Percentiles rank a stretch among this genome's conserved stretches.
Conservation (phyloP, 2,113 vertebrate species). For the Bubo blakistoni region DNA sequence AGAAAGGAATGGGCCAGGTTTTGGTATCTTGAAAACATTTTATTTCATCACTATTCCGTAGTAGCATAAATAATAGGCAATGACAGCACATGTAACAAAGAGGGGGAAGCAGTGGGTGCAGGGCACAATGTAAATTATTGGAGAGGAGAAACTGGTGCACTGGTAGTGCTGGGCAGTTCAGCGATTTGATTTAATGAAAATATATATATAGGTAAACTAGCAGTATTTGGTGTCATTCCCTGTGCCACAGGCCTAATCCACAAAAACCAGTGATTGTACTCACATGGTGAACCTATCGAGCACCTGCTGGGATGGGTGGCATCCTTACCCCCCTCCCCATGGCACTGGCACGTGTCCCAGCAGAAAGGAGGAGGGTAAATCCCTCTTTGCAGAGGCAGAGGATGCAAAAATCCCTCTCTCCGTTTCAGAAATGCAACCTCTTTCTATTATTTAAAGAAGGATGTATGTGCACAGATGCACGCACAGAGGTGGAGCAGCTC, state of each 20-base stretch:
- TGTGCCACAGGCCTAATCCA: neutral
- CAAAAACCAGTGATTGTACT: neutral
- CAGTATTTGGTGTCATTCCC: neutral
- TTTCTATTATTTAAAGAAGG: neutral
- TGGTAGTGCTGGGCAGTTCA: neutral
- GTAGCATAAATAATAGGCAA: slow-evolving; percentile 75
- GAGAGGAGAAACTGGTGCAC: neutral
- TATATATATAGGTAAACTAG: neutral
- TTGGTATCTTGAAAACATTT: slow-evolving; percentile 68
- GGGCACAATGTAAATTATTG: neutral
- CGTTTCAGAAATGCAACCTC: neutral
- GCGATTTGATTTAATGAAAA: neutral
- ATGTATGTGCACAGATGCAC: rapidly evolving
- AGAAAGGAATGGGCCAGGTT: neutral
- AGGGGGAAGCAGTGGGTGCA: neutral
- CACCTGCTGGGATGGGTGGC: neutral
- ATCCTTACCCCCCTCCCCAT: neutral
- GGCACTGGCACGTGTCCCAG: neutral
- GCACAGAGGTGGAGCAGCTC: neutral
- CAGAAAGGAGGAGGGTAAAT: neutral
- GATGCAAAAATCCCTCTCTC: neutral
- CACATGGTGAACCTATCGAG: rapidly evolving
- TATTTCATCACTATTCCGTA: slow-evolving; percentile 70
- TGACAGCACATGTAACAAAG: slow-evolving; percentile 1
- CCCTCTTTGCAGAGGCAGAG: neutral